A percentile compares a stretch with the other conserved stretches of the same genome.
phyloP scores from a whole-genome alignment of 2,888 invertebrate genomes.

The Falcaria lacertinaria region DNA sequence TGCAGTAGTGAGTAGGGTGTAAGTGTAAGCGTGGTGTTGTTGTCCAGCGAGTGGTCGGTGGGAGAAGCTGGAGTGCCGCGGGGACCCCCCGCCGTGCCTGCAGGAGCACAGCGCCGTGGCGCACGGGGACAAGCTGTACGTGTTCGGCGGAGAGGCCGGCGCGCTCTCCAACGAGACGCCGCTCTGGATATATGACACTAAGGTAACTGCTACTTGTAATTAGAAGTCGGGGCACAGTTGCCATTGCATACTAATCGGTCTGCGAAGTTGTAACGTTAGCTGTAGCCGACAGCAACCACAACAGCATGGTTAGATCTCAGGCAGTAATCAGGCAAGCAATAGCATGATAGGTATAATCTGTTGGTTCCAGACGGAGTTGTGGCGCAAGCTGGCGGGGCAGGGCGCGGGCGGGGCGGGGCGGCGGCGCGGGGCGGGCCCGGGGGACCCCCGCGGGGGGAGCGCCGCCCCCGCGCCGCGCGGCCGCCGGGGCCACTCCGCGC shows the following conservation, averaged over 20 bases:
- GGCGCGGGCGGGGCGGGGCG: constrained; percentile 62
- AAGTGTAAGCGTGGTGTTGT: neutral
- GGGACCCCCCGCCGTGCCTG: constrained; percentile 87
- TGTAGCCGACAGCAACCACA: no score
- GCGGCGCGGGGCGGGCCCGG: constrained; percentile 62
- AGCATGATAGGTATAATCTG: no score
- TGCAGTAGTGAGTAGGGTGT: neutral
- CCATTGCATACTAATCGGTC: neutral
- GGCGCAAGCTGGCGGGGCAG: constrained; percentile 80
- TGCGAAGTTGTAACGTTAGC: no score
- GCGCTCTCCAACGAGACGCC: constrained; percentile 90
- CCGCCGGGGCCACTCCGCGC: constrained; percentile 89
- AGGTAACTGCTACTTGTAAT: no score
- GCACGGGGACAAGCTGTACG: constrained; percentile 86
- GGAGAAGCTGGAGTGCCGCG: constrained; percentile 85
- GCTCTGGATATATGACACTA: constrained; percentile 90
- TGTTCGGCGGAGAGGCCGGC: constrained; percentile 93
- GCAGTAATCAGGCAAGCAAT: no score
- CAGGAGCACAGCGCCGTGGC: constrained; percentile 92
- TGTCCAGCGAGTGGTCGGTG: constrained; percentile 84
- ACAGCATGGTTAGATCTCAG: no score
- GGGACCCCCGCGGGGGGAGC: constrained; percentile 42
- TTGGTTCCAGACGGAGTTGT: constrained; percentile 35
- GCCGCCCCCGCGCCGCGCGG: constrained; percentile 83
- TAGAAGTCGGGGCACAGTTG: no score